Conservation (phyloP, 2,113 vertebrate genomes). For the Sclerurus mexicanus region DNA sequence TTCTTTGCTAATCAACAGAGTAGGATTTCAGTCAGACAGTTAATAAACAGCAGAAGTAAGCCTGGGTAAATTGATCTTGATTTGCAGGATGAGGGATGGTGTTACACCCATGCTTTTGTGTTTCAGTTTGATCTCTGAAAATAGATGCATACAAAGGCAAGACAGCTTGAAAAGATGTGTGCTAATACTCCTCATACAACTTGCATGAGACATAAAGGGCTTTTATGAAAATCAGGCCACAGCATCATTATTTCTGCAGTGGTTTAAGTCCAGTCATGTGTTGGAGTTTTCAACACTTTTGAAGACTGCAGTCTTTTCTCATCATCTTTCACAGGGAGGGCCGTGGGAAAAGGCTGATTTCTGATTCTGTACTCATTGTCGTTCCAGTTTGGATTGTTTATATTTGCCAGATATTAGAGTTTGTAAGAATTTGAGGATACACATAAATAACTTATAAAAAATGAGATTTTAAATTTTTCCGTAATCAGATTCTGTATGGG, state of each 20-base stretch:
- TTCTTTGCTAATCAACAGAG: slow-evolving; percentile 54
- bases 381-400: neutral
- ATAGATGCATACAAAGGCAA: neutral
- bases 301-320: neutral
- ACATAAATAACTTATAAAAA: neutral
- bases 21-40: slow-evolving; percentile 37
- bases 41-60: slow-evolving; percentile 26
- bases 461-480: neutral
- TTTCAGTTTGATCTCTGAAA: neutral
- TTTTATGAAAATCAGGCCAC: neutral
- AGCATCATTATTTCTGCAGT: neutral
- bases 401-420: neutral
- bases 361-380: neutral
- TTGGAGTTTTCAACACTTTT: neutral
- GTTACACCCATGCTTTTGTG: neutral
- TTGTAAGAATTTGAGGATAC: neutral
- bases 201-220: neutral
- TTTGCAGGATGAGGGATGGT: neutral
- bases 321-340: accelerated
- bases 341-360: neutral
- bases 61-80: neutral
- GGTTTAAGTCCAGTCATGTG: neutral
- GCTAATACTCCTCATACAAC: neutral
- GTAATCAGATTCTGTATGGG: neutral
- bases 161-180: neutral